Percentiles rank a stretch among this genome's conserved stretches.
phyloP scores from a whole-genome alignment of 2,113 vertebrate genomes.

The Pachycephala philippinensis region DNA sequence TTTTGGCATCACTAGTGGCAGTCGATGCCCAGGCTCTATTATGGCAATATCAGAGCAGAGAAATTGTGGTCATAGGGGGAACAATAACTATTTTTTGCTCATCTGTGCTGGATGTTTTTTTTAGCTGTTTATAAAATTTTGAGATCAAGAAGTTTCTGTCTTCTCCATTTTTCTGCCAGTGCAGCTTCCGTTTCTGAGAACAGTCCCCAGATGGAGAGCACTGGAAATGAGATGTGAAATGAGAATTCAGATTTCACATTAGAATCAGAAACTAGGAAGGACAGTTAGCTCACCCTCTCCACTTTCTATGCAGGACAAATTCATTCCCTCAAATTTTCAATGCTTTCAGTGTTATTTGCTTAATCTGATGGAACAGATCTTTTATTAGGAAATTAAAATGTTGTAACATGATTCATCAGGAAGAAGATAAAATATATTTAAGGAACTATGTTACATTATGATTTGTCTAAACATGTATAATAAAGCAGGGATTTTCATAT shows the following conservation, averaged over 20 bases:
- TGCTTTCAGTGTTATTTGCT: not conserved
- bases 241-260: not conserved
- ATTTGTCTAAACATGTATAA: not conserved
- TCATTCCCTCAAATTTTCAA: not conserved
- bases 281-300: not conserved
- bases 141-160: not conserved
- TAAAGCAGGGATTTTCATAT: not conserved
- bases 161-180: not conserved
- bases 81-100: not conserved
- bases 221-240: conserved; percentile 20
- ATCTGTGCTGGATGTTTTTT: not conserved
- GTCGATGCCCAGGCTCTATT: not conserved
- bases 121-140: not conserved
- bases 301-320: not conserved
- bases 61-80: not conserved
- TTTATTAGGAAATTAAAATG: not conserved
- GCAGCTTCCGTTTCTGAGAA: not conserved
- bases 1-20: not conserved
- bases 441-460: not conserved
- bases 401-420: not conserved
- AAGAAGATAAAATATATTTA: conserved; percentile 13
- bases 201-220: not conserved
- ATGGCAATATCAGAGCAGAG: not conserved
- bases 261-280: not conserved
- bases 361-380: not conserved